Percentiles rank a stretch among this genome's conserved stretches.
Evolutionary conservation across 2,797 vertebrate genomes (phyloP).

Genomic region (Garrulus glandarius): DNA sequence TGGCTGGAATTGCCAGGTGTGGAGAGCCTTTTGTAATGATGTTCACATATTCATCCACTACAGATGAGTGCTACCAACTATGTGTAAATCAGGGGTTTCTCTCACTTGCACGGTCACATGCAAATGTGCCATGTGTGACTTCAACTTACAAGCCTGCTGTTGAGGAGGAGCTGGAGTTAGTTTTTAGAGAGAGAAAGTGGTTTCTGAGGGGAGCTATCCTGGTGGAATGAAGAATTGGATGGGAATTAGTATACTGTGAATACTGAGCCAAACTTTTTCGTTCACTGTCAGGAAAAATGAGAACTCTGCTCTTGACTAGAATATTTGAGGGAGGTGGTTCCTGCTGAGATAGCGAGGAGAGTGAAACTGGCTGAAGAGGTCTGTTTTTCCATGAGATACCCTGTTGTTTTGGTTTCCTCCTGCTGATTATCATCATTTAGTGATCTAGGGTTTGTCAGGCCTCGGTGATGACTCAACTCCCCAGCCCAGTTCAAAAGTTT

Average conservation of each 20-base stretch:
- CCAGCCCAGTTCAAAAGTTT: constrained; percentile 7
- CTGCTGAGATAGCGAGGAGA: neutral
- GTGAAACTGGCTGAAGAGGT: neutral
- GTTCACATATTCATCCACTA: neutral
- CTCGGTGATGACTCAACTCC: neutral
- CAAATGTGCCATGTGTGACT: neutral
- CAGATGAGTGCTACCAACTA: neutral
- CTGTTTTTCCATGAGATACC: neutral
- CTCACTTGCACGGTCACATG: neutral
- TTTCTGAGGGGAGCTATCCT: neutral
- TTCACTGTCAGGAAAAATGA: neutral
- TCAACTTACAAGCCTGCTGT: neutral
- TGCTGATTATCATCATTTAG: neutral
- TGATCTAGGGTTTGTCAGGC: neutral
- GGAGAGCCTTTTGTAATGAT: neutral
- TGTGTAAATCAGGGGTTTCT: neutral
- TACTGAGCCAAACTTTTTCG: neutral
- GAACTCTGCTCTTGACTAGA: neutral
- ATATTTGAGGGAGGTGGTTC: neutral
- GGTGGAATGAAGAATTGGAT: neutral
- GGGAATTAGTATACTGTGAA: neutral
- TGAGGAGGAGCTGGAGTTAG: neutral
- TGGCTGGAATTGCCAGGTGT: neutral
- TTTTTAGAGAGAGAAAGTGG: neutral
- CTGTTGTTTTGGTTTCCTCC: neutral